Evolutionary conservation across 2,888 invertebrate species (phyloP), one percentile per base, ranked within the genome.

Genomic region (Parthenolecanium corni): DNA sequence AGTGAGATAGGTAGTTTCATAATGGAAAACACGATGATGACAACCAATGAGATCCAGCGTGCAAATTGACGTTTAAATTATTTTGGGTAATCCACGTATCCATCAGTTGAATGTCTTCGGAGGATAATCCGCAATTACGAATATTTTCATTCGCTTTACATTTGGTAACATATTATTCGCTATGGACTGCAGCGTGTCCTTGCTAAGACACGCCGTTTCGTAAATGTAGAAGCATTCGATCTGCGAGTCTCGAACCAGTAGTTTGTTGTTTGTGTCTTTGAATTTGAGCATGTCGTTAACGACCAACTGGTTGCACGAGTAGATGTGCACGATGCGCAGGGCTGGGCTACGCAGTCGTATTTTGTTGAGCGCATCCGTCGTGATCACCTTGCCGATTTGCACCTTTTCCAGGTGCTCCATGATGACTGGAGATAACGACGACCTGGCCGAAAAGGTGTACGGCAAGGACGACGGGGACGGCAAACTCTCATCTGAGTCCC

Each of bases 31-130:
- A 68, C 40, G 64, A 61, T 2, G 68, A 68, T 71, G 73, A 74
- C 66, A 73, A 74, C 75, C 75, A 76, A 63, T 76, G 75, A 2
- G 74, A 72, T 12, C 74, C 74, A 9, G 73, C 70, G 65, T 73
- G 73, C 20, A 75, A 61, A 62, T 75, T 73, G 21, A 75, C 69
- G 40, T 74, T 72, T 16, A 74, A 69, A 68, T 75, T 75, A 12
- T 71, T 71, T 9, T 69, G 70, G 4, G 70, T 68, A 9, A 74
- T 65, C 4, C 72, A 72, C 31, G 68, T 69, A 62, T 71, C 68
- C 12, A 75, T 66, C 31, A 70, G 71, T 56, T 69, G 67, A 1
- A 74, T 70, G 21, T 73, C 73, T 18, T 74, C 73, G 65, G 72
- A 71, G 36, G 73, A 72, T 14, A 74, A 68, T 9, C 72, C 73